Evolutionary conservation across 2,113 vertebrate genomes (phyloP).

Genomic region (Oxyruncus cristatus): DNA sequence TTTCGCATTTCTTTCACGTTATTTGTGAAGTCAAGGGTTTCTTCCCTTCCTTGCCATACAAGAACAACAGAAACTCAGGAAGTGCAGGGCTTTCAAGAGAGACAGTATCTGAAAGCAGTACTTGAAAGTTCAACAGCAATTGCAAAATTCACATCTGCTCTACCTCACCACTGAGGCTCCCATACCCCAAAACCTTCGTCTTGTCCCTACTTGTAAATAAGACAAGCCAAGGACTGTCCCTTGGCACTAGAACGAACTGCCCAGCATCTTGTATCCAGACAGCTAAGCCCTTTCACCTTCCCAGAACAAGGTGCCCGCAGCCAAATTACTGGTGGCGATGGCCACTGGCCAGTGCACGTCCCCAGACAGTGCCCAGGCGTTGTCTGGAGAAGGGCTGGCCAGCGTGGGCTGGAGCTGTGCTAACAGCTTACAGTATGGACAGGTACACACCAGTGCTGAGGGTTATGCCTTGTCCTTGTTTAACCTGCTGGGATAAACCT

Average conservation of each 20-base stretch:
- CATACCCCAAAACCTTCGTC: not conserved
- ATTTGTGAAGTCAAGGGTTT: not conserved
- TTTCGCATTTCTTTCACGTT: not conserved
- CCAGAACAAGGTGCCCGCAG: slow-evolving; percentile 17
- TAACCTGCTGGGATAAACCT: not conserved
- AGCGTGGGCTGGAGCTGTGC: not conserved
- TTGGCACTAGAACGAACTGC: not conserved
- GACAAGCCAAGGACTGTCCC: not conserved
- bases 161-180: not conserved
- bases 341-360: not conserved
- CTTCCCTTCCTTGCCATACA: not conserved
- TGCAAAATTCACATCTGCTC: not conserved
- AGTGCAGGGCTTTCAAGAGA: not conserved
- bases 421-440: not conserved
- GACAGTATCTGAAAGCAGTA: not conserved
- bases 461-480: not conserved
- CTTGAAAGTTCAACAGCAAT: not conserved
- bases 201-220: not conserved
- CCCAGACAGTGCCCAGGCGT: not conserved
- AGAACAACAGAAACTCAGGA: not conserved
- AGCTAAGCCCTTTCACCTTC: slow-evolving; percentile 39
- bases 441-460: not conserved
- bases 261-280: not conserved
- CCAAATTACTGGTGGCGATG: not conserved
- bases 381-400: not conserved